Evolutionary conservation across 2,797 vertebrate species (phyloP).

Genomic region (Erpetoichthys calabaricus): DNA sequence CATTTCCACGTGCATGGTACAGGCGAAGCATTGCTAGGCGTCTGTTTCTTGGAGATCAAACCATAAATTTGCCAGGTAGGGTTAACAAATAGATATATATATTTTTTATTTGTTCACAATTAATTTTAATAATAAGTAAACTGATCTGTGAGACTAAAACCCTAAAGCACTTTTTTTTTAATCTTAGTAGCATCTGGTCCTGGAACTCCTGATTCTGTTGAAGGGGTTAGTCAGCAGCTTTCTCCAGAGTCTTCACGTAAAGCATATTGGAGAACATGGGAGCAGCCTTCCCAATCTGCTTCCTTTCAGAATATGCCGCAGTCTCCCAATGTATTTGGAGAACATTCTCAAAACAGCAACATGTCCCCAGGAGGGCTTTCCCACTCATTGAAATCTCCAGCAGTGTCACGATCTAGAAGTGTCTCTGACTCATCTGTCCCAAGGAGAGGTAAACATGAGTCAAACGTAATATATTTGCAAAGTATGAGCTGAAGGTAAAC

Average conservation of each 20-base stretch:
- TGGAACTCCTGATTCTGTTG: constrained; percentile 85
- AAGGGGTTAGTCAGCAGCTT: constrained; percentile 77
- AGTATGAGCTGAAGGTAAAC: too few relatives aligned
- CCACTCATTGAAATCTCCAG: constrained; percentile 80
- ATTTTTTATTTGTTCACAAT: background rate
- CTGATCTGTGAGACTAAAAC: fast-evolving
- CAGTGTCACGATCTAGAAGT: constrained; percentile 72
- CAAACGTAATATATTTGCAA: background rate
- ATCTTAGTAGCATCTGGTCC: constrained; percentile 68
- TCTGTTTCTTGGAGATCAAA: constrained; percentile 92
- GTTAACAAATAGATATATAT: too few relatives aligned
- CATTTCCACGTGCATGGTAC: constrained; percentile 95
- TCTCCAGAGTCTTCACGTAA: constrained; percentile 89
- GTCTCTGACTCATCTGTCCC: constrained; percentile 90
- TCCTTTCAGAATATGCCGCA: constrained; percentile 68
- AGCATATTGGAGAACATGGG: constrained; percentile 88
- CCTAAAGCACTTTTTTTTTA: constrained; percentile 2
- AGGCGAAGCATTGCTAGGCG: constrained; percentile 89
- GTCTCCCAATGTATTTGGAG: constrained; percentile 71
- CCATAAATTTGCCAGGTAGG: constrained; percentile 85
- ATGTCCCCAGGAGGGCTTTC: constrained; percentile 60
- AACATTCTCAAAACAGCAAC: constrained; percentile 59
- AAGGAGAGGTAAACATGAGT: constrained; percentile 58
- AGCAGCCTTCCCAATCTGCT: constrained; percentile 58
- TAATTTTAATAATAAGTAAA: constrained; percentile 4